Evolutionary conservation across 2,888 invertebrate genomes (phyloP), one percentile per base, ranked within the genome.

Genomic region (Xestia c-nigrum): DNA sequence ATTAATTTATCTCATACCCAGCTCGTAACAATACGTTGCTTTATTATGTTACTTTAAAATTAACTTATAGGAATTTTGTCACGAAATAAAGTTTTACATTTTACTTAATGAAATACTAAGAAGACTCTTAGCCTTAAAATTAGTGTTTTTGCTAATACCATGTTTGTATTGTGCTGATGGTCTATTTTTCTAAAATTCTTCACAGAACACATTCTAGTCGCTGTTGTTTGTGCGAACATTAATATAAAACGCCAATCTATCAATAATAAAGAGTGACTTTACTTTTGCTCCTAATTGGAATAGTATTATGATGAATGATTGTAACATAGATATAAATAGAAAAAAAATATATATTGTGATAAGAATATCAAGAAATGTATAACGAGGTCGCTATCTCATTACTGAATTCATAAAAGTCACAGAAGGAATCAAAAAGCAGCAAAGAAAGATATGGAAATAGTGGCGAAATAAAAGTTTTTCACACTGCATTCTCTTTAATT

Each of bases 401-500:
- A 46, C 61, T 61, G 16, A 63, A 52, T 12, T 47, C 38, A 52
- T 19, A 66, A 55, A 71, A 47, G 52, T 43, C 16, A 68, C 57
- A 38, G 31, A n/a, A 65, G 7, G 14, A 19, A 31, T 16, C 24
- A 68, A 55, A 61, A 55, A 5, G 40, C 68, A 9, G 16, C 64
- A 52, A 63, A 50, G 69, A 24, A 65, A 50, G 10, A 52, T 52
- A 57, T 64, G 50, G 31, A 65, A 69, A 69, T 65, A 80, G 65
- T 59, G 19, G 2, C 50, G 14, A 24, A 57, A 21, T 57, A 52
- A 43, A 79, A 64, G 47, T 31, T 52, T 50, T 59, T 64, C 64
- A 65, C 46, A 52, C 74, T 14, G 46, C 59, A 19, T 57, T 69
- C 38, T 16, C 6, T 69, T 61, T 78, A 75, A 80, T 75, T 81